Evolutionary conservation across 2,797 vertebrate genomes (phyloP).

Genomic region (Onychomys torridus): DNA sequence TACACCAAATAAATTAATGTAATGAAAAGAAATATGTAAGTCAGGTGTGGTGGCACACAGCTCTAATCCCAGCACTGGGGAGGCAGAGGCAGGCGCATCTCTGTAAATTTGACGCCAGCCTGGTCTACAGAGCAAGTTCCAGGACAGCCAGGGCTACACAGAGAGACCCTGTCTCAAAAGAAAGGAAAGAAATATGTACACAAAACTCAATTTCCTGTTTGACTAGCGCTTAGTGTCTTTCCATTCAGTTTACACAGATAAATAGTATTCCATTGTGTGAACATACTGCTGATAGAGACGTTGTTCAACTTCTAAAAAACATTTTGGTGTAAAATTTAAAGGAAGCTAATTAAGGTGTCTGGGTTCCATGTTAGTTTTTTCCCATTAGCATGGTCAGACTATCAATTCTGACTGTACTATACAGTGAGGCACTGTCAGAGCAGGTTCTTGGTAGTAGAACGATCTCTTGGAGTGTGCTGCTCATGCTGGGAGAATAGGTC

Average conservation of each 20-base stretch:
- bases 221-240: slow-evolving; percentile 22
- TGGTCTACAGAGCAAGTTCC: background rate
- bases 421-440: background rate
- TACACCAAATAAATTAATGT: background rate
- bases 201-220: slow-evolving; percentile 30
- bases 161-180: background rate
- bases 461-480: background rate
- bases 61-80: background rate
- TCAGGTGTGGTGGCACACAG: too few relatives aligned
- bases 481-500: background rate
- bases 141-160: background rate
- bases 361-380: slow-evolving; percentile 27
- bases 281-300: background rate
- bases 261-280: background rate
- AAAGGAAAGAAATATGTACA: background rate
- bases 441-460: slow-evolving; percentile 11
- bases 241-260: background rate
- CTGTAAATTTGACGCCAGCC: background rate
- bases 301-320: background rate
- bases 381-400: slow-evolving; percentile 23
- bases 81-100: background rate
- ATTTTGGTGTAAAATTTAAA: slow-evolving; percentile 25
- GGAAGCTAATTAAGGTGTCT: slow-evolving; percentile 32
- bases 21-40: background rate
- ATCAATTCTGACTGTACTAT: background rate